Evolutionary conservation across 1,140 invertebrate genomes (phyloP), one percentile per base, ranked within the genome.

Genomic region (Phenacoccus solenopsis): DNA sequence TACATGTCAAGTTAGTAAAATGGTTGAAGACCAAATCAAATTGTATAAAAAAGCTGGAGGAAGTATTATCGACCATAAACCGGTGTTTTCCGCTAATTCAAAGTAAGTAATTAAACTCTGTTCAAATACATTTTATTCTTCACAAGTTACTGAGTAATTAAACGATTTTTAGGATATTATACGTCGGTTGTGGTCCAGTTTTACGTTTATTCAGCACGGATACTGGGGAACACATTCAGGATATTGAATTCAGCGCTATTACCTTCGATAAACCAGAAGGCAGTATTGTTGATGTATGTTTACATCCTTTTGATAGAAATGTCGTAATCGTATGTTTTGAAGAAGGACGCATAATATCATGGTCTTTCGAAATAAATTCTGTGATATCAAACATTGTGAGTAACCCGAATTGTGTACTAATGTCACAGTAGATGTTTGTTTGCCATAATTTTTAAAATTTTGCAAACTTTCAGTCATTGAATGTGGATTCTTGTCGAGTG

Each of bases 171-270:
- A 86, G 84, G 76, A 79, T 78, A 72, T 73, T 88, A 9, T 85
- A 84, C 73, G 79, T 86, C 69, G 75, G 83, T 10, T 83, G 81
- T 77, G 81, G 81, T 22, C 78, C 82, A 49, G 74, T 79, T 27
- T 80, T 88, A 56, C 79, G 81, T 70, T 80, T 81, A n/a, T 87
- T 84, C 71, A 86, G 80, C 74, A 79, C 80, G 0, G 78, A 80
- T 74, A 84, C 84, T 2, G 82, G 81, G 24, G 82, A 84, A 74
- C 80, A 81, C 71, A 76, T 83, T 3, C 73, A 74, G 71, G 81
- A 85, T 72, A 81, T 85, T 38, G 81, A 81, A 73, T 79, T 81
- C 38, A 76, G 79, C 7, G 81, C 20, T 76, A 81, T 10, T 78
- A 76, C 74, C 80, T 77, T 16, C 75, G 78, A 68, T 79, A 80